Base-by-base conservation (phyloP, 1,140 invertebrate species). In the Cardiocondyla obscurior region DNA sequence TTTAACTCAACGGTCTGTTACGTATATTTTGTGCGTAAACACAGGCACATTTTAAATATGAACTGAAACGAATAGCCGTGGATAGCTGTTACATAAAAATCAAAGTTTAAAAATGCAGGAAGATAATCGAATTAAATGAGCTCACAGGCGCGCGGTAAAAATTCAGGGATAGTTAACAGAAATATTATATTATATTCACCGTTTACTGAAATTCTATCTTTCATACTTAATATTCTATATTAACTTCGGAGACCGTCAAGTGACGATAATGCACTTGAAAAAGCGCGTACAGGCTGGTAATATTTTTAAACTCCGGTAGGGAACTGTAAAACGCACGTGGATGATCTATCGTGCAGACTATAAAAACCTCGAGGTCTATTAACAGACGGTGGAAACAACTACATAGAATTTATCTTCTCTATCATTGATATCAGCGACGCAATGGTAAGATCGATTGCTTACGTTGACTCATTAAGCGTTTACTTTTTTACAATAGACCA, bases 381-480 rank as follows among this genome's bases (percentile, higher is more conserved):
- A 73, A 58, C 8, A 2, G 39, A 53, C 33, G 10, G 3, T 36
- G 36, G 33, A 73, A 73, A 73, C 22, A 73, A 58, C 51, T 73
- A 57, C 19, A 72, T 25, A 22, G 33, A 72, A 72, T 73, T 10
- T 25, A 73, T 14, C 46, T 53, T 33, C 28, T 69, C 6, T 53
- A 30, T 58, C 16, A 2, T 72, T 36, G 33, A 12, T 42, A 69
- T 69, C 28, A 5, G 5, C 25, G 4, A 30, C 30, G 8, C 16
- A 16, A 19, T 14, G 49, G 10, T 30, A 69, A 49, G 22, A 46
- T 69, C 44, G 65, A 28, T 72, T 33, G 16, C 28, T 73, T 55
- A 30, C 14, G 10, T 22, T n/a, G 12, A 39, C 28, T 8, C 28
- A 16, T 69, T n/a, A n/a, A 5, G 12, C 16, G n/a, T 53, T 22